These are phyloP conservation scores for Chionomys nivalis DNA, from an alignment of 2,113 vertebrate genomes.

Conservation along the genomic window DNA sequence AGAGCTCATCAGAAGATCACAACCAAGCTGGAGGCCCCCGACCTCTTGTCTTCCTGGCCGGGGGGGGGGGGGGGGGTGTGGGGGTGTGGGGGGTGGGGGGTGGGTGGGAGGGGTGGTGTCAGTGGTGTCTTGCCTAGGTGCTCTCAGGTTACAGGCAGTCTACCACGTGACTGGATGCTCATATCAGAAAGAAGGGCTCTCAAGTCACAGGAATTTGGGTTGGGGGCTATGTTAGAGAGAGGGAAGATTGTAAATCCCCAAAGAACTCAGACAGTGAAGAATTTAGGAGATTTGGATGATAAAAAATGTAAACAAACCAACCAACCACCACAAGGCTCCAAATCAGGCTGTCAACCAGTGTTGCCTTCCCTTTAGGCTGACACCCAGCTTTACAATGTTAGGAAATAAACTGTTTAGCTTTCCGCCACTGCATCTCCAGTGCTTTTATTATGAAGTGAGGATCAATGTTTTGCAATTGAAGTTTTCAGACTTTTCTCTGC, in stretches of 20 bases:
- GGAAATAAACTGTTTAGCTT: not conserved
- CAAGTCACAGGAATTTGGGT: not conserved
- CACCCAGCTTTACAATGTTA: not conserved
- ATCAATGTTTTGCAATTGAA: no score
- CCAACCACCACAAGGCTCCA: not conserved
- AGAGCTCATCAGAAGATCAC: not conserved
- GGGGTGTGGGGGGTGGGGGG: no score
- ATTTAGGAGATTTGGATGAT: not conserved
- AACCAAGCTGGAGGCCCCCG: not conserved
- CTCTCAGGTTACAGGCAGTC: not conserved
- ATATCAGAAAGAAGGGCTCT: not conserved
- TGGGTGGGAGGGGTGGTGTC: no score
- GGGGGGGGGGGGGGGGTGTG: no score
- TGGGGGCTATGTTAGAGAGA: no score
- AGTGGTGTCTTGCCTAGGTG: not conserved
- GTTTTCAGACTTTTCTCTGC: not conserved
- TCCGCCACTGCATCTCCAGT: not conserved
- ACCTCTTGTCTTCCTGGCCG: not conserved
- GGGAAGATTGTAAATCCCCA: not conserved
- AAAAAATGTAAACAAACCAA: not conserved
- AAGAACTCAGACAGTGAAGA: not conserved
- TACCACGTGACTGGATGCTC: not conserved
- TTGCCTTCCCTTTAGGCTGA: not conserved
- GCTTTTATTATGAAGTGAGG: not conserved
- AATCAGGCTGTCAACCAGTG: not conserved